Evolutionary conservation across 2,797 vertebrate genomes (phyloP).

Genomic region (Huso huso): DNA sequence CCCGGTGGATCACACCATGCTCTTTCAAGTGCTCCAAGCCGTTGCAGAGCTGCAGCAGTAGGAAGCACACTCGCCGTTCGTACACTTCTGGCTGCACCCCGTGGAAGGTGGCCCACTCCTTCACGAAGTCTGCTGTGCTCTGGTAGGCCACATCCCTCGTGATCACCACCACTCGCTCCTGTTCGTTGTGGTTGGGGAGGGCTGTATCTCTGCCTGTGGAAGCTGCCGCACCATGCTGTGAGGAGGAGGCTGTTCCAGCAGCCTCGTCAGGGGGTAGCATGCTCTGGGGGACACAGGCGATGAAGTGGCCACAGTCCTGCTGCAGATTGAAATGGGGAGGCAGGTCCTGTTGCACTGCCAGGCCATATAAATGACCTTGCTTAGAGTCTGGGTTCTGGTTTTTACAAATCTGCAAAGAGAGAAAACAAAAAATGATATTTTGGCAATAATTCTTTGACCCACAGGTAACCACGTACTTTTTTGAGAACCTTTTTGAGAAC

Average conservation of each 20-base stretch:
- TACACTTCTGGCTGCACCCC: constrained; percentile 77
- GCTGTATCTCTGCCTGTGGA: constrained; percentile 14
- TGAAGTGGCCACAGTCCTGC: constrained; percentile 94
- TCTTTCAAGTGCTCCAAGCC: constrained; percentile 91
- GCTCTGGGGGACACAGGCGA: constrained; percentile 90
- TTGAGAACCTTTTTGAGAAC: too few relatives aligned
- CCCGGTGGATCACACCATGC: constrained; percentile 81
- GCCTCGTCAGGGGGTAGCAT: constrained; percentile 70
- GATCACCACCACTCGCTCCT: constrained; percentile 90
- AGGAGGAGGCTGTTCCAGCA: constrained; percentile 25
- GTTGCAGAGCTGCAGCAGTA: constrained; percentile 90
- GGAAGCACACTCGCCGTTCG: constrained; percentile 83
- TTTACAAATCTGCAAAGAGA: constrained; percentile 79
- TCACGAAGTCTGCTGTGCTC: constrained; percentile 77
- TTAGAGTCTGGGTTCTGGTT: constrained; percentile 64
- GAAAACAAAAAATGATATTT: too few relatives aligned
- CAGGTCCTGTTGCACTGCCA: constrained; percentile 70
- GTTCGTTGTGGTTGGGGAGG: constrained; percentile 35
- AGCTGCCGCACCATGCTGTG: constrained; percentile 19
- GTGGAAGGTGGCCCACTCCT: constrained; percentile 65
- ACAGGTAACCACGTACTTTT: too few relatives aligned
- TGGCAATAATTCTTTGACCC: too few relatives aligned
- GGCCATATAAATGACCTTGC: constrained; percentile 67
- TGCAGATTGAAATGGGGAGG: constrained; percentile 92
- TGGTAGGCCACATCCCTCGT: constrained; percentile 83